Base-by-base conservation (phyloP, 2,797 vertebrate species). In the Phylloscopus collybita region DNA sequence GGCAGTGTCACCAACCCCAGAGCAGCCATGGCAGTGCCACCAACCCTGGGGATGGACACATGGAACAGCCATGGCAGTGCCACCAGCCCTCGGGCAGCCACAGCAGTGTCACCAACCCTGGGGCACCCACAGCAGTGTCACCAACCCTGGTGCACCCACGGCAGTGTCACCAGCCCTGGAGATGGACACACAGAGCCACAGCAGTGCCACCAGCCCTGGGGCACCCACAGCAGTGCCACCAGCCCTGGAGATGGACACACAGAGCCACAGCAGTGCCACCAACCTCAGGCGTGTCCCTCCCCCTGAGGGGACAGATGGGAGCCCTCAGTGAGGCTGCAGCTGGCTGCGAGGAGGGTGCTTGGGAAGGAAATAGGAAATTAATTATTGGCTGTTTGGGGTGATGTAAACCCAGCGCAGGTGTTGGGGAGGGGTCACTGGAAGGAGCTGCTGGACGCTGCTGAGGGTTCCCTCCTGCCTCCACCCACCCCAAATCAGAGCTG, bases 231-330 rank as follows among this genome's bases (percentile, higher is more conserved):
- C n/a, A 50, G n/a, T 36, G 65, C 4, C 47, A 70, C 34, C 47
- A 36, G 3, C 23, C 44, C 6, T 5, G 3, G 34, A 25, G 34
- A 18, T 5, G 21, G 56, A 16, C n/a, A 16, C n/a, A 57, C n/a
- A 54, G 26, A 42, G 60, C 40, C 29, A 30, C 42, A 44, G 44
- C 44, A 44, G 18, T 6, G 65, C 2, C 49, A 71, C 69, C 38
- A 27, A 5, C 6, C 45, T 3, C 42, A 27, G 96, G 95, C 96
- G 97, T 97, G 97, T 97, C 96, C 97, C 97, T 96, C 93, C 96
- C 94, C 96, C 84, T 93, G 70, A 96, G 94, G 82, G 71, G 90
- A n/a, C 71, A 76, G 74, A 40, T 32, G 74, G 94, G 64, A 86
- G 61, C 93, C 88, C 56, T 21, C 92, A 38, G 38, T 34, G 34